Evolutionary conservation across 2,113 vertebrate species (phyloP), one percentile per base, ranked within the genome.

Genomic region (Phaethornis superciliosus): DNA sequence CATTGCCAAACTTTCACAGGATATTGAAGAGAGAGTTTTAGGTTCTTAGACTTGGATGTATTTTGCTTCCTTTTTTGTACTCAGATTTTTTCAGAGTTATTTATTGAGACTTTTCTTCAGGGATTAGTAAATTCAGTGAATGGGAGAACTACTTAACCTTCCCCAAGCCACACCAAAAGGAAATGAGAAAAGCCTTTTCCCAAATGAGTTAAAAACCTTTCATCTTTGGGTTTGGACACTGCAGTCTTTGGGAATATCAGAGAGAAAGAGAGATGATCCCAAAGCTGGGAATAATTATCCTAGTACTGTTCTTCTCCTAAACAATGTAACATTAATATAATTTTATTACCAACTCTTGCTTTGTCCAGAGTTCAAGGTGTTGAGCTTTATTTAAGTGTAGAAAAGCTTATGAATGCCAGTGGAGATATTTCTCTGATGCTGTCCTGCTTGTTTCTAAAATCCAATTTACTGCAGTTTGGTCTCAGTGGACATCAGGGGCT

Each of bases 161-260:
- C 67, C 35, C 12, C 28, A 72, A 84, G 27, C 37, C 46, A 32
- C 37, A 59, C 90, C 26, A 80, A 71, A 42, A 74, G 81, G 81
- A 94, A 89, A 87, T 60, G 32, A 69, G 72, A 89, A 75, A 32
- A 85, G 42, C 14, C 15, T 82, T 89, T 93, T 80, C 81, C 71
- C 26, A 24, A 46, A 72, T 23, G 71, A 85, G 44, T 87, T 72
- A 64, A 27, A 84, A 91, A 77, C 22, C 51, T 92, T 85, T 79
- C 2, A n/a, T 87, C 51, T 69, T 82, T 42, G 56, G 16, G 8
- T 82, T 87, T 94, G 75, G 62, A 3, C 84, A 55, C 51, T 74
- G 5, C 30, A 60, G 40, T 71, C 33, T 64, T 84, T 40, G 65
- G 19, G 6, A 72, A 19, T 84, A 69, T 51, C 68, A 81, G 23